Evolutionary conservation across 2,888 invertebrate species (phyloP).

Genomic region (Seira musarum): DNA sequence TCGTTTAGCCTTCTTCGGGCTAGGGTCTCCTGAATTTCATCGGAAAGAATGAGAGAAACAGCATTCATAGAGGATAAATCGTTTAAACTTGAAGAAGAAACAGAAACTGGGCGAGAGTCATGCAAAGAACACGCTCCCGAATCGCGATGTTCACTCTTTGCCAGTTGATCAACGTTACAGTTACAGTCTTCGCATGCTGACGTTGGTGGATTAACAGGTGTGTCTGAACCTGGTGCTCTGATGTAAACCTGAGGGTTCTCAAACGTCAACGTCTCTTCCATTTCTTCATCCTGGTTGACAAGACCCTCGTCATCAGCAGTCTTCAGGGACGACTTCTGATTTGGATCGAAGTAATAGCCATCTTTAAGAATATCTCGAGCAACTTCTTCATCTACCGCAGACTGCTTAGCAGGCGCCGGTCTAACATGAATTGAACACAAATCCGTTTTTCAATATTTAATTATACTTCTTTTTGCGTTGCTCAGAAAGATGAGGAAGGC

Average conservation of each 20-base stretch:
- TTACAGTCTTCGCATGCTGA: no score
- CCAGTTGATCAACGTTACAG: no score
- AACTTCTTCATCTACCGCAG: conserved; percentile 55
- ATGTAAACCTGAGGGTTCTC: not conserved
- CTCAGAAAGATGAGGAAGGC: no score
- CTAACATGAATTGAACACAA: no score
- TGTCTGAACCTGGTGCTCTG: conserved; percentile 34
- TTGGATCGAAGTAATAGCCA: conserved; percentile 39
- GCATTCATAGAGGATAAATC: conserved; percentile 21
- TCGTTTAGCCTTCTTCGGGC: conserved; percentile 54
- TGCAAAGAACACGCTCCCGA: conserved; percentile 35
- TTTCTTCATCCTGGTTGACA: conserved; percentile 44
- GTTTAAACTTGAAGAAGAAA: not conserved
- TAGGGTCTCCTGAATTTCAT: conserved; percentile 59
- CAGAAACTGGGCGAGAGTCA: conserved; percentile 31
- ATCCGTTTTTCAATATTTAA: no score
- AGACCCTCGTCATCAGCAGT: not conserved
- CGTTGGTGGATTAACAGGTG: conserved; percentile 9
- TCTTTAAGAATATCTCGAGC: conserved; percentile 32
- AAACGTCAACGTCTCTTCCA: conserved; percentile 42
- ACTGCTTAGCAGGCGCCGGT: conserved; percentile 57
- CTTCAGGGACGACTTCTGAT: no score
- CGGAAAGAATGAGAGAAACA: conserved; percentile 60
- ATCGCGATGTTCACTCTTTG: conserved; percentile 26
- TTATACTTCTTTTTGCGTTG: no score